A percentile compares a stretch with the other conserved stretches of the same genome.
Conservation (phyloP, 2,888 invertebrate genomes). For the Rotaria macrura region DNA sequence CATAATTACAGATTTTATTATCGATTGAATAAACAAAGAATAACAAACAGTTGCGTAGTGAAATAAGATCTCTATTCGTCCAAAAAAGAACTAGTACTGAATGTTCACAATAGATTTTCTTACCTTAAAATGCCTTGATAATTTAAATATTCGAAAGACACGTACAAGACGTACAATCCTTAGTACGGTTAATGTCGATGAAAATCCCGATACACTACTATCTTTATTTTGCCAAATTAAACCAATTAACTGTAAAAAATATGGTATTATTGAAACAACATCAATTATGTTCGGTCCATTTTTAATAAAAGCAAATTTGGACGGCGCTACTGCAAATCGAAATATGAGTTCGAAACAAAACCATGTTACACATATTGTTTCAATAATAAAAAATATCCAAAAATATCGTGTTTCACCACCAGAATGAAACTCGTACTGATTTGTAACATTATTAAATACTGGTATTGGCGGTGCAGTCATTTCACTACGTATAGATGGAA, state of each 20-base stretch:
- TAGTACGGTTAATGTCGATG: slow-evolving; percentile 40
- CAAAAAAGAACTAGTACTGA: not conserved
- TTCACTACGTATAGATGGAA: slow-evolving; percentile 43
- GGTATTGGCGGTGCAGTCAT: not conserved
- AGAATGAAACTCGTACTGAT: not conserved
- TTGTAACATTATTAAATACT: not conserved
- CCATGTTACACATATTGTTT: slow-evolving; percentile 45
- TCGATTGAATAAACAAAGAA: not conserved
- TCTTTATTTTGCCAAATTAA: slow-evolving; percentile 12
- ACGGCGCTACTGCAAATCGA: slow-evolving; percentile 41
- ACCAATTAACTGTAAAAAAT: slow-evolving; percentile 40
- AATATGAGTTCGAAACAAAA: slow-evolving; percentile 44
- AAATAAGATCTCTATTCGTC: too few species aligned
- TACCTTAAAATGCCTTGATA: slow-evolving; percentile 44
- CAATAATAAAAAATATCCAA: slow-evolving; percentile 41
- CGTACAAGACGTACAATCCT: slow-evolving; percentile 42
- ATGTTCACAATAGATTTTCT: not conserved
- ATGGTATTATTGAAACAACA: slow-evolving; percentile 45
- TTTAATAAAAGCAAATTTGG: slow-evolving; percentile 41
- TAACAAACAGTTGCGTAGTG: not conserved
- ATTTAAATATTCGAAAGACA: slow-evolving; percentile 45
- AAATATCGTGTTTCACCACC: not conserved
- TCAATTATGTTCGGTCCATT: slow-evolving; percentile 46
- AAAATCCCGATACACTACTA: slow-evolving; percentile 37
- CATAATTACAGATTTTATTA: not conserved